Conservation (phyloP, 2,113 vertebrate genomes). For the Pollachius pollachius region DNA sequence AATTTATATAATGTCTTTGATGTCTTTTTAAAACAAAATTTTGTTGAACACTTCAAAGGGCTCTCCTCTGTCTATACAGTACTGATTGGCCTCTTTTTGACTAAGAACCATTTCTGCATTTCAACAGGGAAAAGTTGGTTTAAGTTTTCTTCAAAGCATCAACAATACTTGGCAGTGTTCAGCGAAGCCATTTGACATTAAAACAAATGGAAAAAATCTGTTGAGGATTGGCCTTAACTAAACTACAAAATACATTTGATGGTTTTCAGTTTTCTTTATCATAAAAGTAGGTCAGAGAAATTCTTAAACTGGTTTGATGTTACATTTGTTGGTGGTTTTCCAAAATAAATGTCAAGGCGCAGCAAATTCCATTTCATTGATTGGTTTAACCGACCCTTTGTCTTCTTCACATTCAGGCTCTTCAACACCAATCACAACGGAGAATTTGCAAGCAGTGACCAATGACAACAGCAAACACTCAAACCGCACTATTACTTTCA, state of each 20-base stretch:
- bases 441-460: constrained; percentile 78
- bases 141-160: neutral
- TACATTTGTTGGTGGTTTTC: neutral
- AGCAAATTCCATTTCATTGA: neutral
- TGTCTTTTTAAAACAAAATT: constrained; percentile 19
- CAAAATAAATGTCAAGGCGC: neutral
- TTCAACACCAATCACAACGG: constrained; percentile 72
- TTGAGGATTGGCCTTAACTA: neutral
- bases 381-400: neutral
- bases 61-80: constrained; percentile 28
- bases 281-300: too few relatives aligned
- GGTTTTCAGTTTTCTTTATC: neutral
- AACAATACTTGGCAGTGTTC: constrained; percentile 10
- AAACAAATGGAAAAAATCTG: neutral
- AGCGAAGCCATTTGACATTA: neutral
- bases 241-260: neutral
- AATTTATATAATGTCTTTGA: neutral
- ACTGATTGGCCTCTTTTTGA: constrained; percentile 33
- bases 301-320: too few relatives aligned
- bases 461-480: constrained; percentile 74
- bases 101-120: constrained; percentile 23
- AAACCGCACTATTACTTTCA: constrained; percentile 80
- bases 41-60: constrained; percentile 43
- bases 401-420: constrained; percentile 70
- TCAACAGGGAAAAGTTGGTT: constrained; percentile 19